A percentile compares a stretch with the other conserved stretches of the same genome.
Evolutionary conservation across 2,113 vertebrate species (phyloP).

Genomic region (Cricetomys ansorgei): DNA sequence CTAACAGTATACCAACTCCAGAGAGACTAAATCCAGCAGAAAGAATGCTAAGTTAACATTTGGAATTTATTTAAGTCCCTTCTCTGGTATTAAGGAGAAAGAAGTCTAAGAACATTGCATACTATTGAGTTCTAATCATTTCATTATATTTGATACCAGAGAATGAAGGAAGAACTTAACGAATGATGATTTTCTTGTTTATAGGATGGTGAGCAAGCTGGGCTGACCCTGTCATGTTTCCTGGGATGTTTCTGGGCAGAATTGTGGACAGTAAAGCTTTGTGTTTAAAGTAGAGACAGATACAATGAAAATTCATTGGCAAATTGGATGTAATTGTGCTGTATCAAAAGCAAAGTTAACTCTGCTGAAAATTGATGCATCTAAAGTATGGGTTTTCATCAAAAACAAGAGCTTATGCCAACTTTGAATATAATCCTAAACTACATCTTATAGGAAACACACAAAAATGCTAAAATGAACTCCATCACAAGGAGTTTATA

Average conservation of each 20-base stretch:
- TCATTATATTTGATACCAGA: neutral
- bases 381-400: neutral
- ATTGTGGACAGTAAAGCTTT: neutral
- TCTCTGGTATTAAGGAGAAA: conserved; percentile 2
- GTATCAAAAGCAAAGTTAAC: conserved; percentile 23
- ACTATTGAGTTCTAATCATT: neutral
- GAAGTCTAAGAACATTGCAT: conserved; percentile 10
- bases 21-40: neutral
- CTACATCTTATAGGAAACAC: conserved; percentile 1
- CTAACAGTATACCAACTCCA: neutral
- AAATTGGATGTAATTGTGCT: conserved; percentile 38
- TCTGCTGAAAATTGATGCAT: neutral
- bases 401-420: neutral
- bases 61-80: neutral
- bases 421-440: neutral
- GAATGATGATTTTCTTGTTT: conserved; percentile 2
- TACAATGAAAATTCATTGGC: conserved; percentile 11
- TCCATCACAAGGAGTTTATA: neutral
- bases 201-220: neutral
- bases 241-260: neutral
- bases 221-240: neutral
- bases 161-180: neutral
- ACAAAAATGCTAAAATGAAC: neutral
- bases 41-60: neutral
- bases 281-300: neutral